Evolutionary conservation across 1,140 invertebrate species (phyloP).

Genomic region (Latrodectus geometricus): DNA sequence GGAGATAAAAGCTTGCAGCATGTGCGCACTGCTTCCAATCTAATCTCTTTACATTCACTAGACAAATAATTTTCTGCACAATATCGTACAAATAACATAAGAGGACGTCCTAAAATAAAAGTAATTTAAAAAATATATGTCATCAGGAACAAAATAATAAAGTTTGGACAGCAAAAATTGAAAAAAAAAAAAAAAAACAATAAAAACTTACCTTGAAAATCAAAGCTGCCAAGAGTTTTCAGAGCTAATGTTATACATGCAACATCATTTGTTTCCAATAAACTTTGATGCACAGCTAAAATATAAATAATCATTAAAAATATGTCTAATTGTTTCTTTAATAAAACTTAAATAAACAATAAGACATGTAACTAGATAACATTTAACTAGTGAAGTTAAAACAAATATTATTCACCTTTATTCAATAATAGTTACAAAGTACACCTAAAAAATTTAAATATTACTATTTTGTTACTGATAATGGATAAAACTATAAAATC

Average conservation of each 20-base stretch:
- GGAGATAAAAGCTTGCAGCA: conserved; percentile 89
- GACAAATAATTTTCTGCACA: conserved; percentile 94
- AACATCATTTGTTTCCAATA: conserved; percentile 75
- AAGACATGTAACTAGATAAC: no score
- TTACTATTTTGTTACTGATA: no score
- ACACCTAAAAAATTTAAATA: no score
- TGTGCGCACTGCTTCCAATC: conserved; percentile 93
- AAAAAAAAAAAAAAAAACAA: conserved; percentile 27
- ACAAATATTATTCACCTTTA: no score
- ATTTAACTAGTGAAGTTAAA: no score
- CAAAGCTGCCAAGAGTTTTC: conserved; percentile 93
- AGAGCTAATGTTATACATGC: conserved; percentile 90
- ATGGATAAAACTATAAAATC: no score
- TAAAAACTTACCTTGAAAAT: conserved; percentile 82
- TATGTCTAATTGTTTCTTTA: no score
- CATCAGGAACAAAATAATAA: not conserved
- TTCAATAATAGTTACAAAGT: no score
- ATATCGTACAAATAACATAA: conserved; percentile 90
- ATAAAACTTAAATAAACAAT: no score
- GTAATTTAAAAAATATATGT: conserved; percentile 1
- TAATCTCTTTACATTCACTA: conserved; percentile 90
- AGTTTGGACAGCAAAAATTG: not conserved
- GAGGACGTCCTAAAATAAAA: conserved; percentile 78
- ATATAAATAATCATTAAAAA: conserved; percentile 32
- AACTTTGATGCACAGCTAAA: conserved; percentile 62